These are phyloP conservation scores for Aplysina aerophoba DNA, from an alignment of 37 sponge, comb jelly and placozoan species.

Conservation along the genomic window DNA sequence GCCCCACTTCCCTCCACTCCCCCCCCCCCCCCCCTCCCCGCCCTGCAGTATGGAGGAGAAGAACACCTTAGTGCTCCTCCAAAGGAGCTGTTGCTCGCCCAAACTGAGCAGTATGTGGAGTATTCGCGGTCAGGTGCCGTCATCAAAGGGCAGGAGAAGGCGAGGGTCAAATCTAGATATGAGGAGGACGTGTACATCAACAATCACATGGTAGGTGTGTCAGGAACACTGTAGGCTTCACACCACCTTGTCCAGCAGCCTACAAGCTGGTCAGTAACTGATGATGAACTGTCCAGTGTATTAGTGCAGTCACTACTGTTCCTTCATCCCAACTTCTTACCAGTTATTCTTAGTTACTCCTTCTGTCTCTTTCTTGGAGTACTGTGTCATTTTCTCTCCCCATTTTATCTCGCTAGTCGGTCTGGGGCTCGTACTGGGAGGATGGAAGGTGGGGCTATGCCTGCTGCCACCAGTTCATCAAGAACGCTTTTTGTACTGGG, in stretches of 20 bases:
- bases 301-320: too few relatives aligned
- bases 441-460: slow-evolving; percentile 92
- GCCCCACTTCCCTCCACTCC: background rate
- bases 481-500: slow-evolving; percentile 94
- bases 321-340: too few relatives aligned
- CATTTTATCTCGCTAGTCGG: slow-evolving; percentile 51
- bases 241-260: too few relatives aligned
- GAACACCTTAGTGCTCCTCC: slow-evolving; percentile 95
- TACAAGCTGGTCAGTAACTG: too few relatives aligned
- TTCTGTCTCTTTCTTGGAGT: too few relatives aligned
- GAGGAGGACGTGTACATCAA: slow-evolving; percentile 92
- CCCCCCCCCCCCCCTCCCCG: background rate
- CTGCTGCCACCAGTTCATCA: slow-evolving; percentile 92
- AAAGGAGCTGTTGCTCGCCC: slow-evolving; percentile 88
- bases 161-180: slow-evolving; percentile 89
- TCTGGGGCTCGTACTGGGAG: slow-evolving; percentile 97
- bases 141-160: slow-evolving; percentile 95
- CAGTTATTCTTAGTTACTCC: too few relatives aligned
- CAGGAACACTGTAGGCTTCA: too few relatives aligned
- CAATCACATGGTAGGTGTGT: slow-evolving; percentile 82
- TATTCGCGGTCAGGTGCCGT: slow-evolving; percentile 91
- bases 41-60: slow-evolving; percentile 90
- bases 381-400: background rate
- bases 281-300: too few relatives aligned
- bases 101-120: slow-evolving; percentile 97